These are phyloP conservation scores for Drosophila crucigera DNA, from an alignment of 2,888 invertebrate species.

Conservation along the genomic window DNA sequence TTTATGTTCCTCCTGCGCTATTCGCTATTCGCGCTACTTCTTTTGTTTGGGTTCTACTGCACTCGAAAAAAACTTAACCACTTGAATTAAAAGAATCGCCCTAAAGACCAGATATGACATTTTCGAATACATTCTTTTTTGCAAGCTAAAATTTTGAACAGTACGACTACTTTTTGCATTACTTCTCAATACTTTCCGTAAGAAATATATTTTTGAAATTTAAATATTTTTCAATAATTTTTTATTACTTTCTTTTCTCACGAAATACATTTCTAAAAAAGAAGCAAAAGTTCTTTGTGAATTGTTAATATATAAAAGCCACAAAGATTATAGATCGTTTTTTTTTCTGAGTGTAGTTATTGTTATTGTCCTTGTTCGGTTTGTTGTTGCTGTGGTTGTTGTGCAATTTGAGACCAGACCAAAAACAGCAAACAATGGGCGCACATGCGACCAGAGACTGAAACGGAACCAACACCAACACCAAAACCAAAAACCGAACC, in stretches of 20 bases:
- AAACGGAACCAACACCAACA: slow-evolving; percentile 26
- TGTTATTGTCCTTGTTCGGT: slow-evolving; percentile 36
- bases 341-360: slow-evolving; percentile 20
- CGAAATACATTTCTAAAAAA: background rate
- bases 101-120: background rate
- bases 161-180: background rate
- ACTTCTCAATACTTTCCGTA: background rate
- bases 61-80: background rate
- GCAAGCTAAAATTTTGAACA: background rate
- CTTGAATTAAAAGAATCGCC: background rate
- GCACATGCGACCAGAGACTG: slow-evolving; percentile 36
- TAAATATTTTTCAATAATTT: background rate
- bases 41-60: slow-evolving; percentile 12
- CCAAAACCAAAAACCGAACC: slow-evolving; percentile 19
- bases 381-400: slow-evolving; percentile 31
- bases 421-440: slow-evolving; percentile 34
- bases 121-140: background rate
- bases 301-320: background rate
- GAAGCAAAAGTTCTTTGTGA: background rate
- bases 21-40: slow-evolving; percentile 5
- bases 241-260: background rate
- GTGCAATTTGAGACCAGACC: slow-evolving; percentile 64
- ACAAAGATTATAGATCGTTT: background rate
- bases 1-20: background rate
- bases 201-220: background rate